Evolutionary conservation across 2,113 vertebrate genomes (phyloP).

Genomic region (Pycnonotus jocosus): DNA sequence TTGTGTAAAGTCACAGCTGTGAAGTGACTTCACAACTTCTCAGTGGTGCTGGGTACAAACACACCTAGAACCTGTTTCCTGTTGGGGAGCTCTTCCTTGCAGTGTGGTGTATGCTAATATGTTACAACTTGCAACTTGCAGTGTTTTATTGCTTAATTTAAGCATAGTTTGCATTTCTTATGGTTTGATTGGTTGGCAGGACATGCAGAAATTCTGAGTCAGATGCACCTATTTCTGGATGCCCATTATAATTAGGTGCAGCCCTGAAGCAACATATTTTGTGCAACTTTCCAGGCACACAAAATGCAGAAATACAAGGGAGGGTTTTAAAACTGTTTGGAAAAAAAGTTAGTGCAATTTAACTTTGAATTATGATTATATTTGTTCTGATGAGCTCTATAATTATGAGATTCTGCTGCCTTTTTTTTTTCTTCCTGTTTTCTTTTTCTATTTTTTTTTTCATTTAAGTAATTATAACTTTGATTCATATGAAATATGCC

Average conservation of each 20-base stretch:
- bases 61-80: neutral
- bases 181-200: conserved; percentile 52
- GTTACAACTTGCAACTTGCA: conserved; percentile 12
- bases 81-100: neutral
- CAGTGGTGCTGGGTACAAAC: neutral
- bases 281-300: conserved; percentile 31
- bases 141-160: conserved; percentile 55
- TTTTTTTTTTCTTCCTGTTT: too few species aligned
- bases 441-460: neutral
- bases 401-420: neutral
- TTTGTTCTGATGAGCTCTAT: neutral
- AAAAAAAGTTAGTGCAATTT: neutral
- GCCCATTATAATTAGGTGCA: conserved; percentile 22
- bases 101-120: neutral
- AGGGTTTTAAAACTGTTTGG: neutral
- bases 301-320: neutral
- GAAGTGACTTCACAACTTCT: neutral
- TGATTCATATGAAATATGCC: neutral
- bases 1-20: neutral
- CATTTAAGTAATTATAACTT: neutral
- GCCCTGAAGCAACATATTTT: conserved; percentile 27
- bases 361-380: neutral
- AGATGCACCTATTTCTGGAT: conserved; percentile 61
- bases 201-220: conserved; percentile 63
- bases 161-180: conserved; percentile 25